Conservation (phyloP, 2,797 vertebrate species). For the Myiotriccus ornatus region DNA sequence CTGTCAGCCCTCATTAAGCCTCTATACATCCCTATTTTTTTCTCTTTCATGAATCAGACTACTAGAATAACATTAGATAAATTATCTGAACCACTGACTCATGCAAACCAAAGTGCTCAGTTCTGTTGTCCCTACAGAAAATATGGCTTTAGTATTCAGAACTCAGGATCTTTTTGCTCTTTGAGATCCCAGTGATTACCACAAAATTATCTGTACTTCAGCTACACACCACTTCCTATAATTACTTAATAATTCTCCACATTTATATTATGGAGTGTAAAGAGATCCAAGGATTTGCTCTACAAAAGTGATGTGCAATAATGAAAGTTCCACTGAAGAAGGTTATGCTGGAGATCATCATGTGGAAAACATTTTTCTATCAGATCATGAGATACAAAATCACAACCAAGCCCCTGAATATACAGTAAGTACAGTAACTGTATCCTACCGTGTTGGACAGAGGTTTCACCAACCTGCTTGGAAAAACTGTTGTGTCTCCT, state of each 20-base stretch:
- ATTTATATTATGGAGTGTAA: not conserved
- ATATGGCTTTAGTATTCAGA: not conserved
- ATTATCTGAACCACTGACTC: constrained; percentile 46
- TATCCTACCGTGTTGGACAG: not conserved
- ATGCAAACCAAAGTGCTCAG: not conserved
- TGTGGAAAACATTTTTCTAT: not conserved
- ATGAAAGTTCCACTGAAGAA: not conserved
- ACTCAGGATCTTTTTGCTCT: not conserved
- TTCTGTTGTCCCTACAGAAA: not conserved
- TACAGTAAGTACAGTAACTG: not conserved
- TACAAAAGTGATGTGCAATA: not conserved
- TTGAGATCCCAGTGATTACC: not conserved
- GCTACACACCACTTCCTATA: not conserved
- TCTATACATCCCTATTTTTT: not conserved
- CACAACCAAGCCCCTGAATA: not conserved
- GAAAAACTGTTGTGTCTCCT: not conserved
- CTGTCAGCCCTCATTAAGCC: constrained; percentile 17
- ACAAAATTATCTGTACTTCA: not conserved
- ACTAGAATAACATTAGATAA: constrained; percentile 33
- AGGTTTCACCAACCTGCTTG: not conserved
- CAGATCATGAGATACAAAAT: not conserved
- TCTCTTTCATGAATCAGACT: constrained; percentile 9
- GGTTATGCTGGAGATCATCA: not conserved
- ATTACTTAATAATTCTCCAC: not conserved
- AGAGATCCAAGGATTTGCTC: not conserved